Evolutionary conservation across 2,797 vertebrate species (phyloP).

Genomic region (Chloroceryle amazona): DNA sequence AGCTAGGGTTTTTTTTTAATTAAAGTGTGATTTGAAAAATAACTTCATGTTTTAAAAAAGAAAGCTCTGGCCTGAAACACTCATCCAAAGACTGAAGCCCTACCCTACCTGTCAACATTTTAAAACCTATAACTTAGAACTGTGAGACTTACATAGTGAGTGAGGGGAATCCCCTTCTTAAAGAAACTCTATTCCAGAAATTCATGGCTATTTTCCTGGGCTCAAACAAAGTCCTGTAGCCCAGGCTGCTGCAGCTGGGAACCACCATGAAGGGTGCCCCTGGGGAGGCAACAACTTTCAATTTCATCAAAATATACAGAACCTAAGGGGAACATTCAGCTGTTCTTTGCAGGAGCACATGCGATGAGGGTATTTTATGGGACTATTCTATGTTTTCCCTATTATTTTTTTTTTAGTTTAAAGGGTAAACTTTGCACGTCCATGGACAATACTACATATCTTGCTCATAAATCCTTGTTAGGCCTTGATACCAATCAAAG

Average conservation of each 20-base stretch:
- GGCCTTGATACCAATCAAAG: background rate
- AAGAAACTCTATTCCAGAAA: background rate
- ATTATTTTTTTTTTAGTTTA: background rate
- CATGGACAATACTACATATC: fast-evolving
- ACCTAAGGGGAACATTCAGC: background rate
- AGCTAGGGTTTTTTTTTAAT: background rate
- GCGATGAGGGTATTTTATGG: background rate
- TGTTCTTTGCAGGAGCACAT: background rate
- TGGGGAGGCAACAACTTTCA: background rate
- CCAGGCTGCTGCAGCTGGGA: background rate
- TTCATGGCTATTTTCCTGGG: background rate
- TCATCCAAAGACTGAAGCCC: background rate
- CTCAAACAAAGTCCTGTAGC: background rate
- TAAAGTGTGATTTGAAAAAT: background rate
- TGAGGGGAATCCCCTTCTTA: background rate
- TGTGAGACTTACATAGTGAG: background rate
- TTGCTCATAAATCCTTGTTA: background rate
- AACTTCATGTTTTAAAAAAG: background rate
- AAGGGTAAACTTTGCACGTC: background rate
- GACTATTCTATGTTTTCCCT: background rate
- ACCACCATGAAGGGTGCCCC: background rate
- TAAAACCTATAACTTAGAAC: background rate
- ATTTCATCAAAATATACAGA: background rate
- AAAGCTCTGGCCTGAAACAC: background rate
- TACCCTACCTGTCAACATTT: background rate